Evolutionary conservation across 2,113 vertebrate species (phyloP).

Genomic region (Acanthisitta chloris): DNA sequence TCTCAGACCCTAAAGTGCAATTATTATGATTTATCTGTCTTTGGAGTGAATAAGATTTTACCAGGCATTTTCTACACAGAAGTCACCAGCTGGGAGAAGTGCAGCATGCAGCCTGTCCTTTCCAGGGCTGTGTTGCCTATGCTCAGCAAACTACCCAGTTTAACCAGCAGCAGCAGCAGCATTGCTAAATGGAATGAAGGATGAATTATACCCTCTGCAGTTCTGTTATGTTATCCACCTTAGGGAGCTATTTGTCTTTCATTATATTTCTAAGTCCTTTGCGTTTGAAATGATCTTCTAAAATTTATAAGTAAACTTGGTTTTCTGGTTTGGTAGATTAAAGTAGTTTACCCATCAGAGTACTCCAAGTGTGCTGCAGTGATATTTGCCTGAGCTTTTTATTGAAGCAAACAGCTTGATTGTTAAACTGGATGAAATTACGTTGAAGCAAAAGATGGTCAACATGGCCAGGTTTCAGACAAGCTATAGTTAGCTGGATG

Average conservation of each 20-base stretch:
- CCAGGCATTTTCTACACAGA: conserved; percentile 10
- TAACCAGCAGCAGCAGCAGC: background rate
- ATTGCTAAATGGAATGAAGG: background rate
- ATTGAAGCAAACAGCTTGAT: background rate
- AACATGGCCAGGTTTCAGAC: background rate
- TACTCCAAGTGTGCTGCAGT: background rate
- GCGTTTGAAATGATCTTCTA: background rate
- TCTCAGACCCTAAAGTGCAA: background rate
- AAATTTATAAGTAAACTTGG: background rate
- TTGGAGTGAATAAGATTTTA: conserved; percentile 6
- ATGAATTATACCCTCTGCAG: background rate
- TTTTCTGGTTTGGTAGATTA: background rate
- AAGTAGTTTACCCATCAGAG: background rate
- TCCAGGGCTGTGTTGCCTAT: background rate
- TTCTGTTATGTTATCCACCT: background rate
- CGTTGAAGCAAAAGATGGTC: background rate
- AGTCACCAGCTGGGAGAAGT: background rate
- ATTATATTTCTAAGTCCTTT: background rate
- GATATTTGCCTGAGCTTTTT: background rate
- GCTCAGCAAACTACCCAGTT: background rate
- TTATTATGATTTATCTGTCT: conserved; percentile 39
- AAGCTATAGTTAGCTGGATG: background rate
- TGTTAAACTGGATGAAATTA: background rate
- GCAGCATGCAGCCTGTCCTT: background rate
- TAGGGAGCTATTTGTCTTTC: background rate